These are phyloP conservation scores for Poecile atricapillus DNA, from an alignment of 2,113 vertebrate species.

Conservation along the genomic window DNA sequence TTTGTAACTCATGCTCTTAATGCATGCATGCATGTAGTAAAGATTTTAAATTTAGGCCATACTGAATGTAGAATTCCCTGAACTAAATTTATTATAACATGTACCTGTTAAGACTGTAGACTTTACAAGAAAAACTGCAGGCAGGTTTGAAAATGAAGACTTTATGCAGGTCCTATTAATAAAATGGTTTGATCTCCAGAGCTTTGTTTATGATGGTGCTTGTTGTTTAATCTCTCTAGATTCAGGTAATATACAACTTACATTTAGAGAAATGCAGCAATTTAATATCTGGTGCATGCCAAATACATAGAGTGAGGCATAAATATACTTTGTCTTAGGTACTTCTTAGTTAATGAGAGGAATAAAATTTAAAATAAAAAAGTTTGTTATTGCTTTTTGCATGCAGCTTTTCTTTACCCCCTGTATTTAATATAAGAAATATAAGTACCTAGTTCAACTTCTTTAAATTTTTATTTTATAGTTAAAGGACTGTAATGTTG, in stretches of 20 bases:
- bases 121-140: background rate
- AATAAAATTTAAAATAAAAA: background rate
- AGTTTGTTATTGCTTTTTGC: background rate
- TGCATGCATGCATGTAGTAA: background rate
- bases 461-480: constrained; percentile 34
- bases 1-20: background rate
- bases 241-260: background rate
- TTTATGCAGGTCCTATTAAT: background rate
- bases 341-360: background rate
- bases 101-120: background rate
- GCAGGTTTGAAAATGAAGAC: background rate
- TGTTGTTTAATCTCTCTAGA: background rate
- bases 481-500: constrained; percentile 97
- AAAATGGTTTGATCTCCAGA: background rate
- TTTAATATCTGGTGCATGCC: background rate
- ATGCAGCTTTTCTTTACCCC: background rate
- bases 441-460: background rate
- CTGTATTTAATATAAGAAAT: background rate
- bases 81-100: background rate
- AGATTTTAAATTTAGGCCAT: background rate
- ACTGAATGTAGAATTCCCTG: background rate
- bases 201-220: background rate
- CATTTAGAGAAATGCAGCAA: background rate
- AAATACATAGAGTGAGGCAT: background rate
- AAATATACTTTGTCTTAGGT: background rate